phyloP scores from a whole-genome alignment of 1,140 invertebrate genomes.

The Contarinia nasturtii region DNA sequence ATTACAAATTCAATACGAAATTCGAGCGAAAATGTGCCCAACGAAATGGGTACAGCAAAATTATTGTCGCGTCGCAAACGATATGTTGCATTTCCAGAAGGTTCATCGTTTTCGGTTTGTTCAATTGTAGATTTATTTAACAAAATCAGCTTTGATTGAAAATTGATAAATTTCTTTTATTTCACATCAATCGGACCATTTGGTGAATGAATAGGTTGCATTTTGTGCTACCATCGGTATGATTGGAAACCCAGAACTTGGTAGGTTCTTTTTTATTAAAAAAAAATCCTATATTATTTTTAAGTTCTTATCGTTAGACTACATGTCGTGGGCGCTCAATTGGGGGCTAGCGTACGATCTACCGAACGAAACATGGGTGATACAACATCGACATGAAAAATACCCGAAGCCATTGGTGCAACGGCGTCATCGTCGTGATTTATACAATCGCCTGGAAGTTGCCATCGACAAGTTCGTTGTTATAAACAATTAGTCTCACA shows the following conservation, averaged over 20 bases:
- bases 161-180: background rate
- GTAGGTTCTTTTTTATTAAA: no score
- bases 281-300: no score
- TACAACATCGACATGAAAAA: conserved; percentile 23
- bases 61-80: conserved; percentile 19
- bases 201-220: conserved; percentile 14
- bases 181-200: background rate
- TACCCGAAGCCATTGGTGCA: conserved; percentile 24
- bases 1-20: no score
- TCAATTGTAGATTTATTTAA: conserved; percentile 3
- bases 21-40: no score
- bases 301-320: no score
- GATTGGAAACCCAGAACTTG: conserved; percentile 19
- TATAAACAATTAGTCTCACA: background rate
- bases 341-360: conserved; percentile 59
- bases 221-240: conserved; percentile 21
- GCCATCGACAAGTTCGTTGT: conserved; percentile 42
- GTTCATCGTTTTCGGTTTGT: conserved; percentile 23
- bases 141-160: background rate
- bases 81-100: conserved; percentile 23
- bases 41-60: background rate
- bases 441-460: conserved; percentile 44
- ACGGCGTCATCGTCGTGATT: conserved; percentile 31
- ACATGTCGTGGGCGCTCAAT: conserved; percentile 32
- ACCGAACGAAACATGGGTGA: conserved; percentile 42